Evolutionary conservation across 2,888 invertebrate species (phyloP), one percentile per base, ranked within the genome.

Genomic region (Theretra japonica): DNA sequence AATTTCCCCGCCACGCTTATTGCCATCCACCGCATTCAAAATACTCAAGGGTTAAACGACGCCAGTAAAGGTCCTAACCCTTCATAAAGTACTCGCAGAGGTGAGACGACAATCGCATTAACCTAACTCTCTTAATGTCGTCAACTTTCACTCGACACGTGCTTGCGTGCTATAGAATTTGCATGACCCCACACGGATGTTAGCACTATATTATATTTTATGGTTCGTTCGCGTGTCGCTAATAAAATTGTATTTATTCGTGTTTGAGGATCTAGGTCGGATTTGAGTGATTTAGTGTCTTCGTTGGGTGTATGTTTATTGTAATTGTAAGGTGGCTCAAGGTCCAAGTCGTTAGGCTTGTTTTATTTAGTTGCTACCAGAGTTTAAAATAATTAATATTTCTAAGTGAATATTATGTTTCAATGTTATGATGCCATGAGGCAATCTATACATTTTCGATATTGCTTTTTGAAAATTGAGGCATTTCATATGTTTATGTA

Each of bases 41-140:
- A 70, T 69, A 70, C 71, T 65, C 56, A 74, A 73, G 73, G 77
- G 75, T 80, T 76, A 77, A 77, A 77, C 71, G 75, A 71, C 73
- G 73, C 70, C 73, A 72, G 73, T 70, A 73, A 69, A 73, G 41
- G 75, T 70, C 72, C 73, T 73, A 68, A 75, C 70, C 25, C 23
- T 57, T 59, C 58, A 58, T 58, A 58, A 58, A 74, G 58, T 25
- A 25, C 23, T 25, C 25, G 58, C 58, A 25, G 25, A 23, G n/a
- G 57, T 57, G 57, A 57, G 41, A 41, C 53, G 17, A 53, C 25
- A 58, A 25, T 25, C 5, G 25, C 25, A 58, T 58, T 58, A 58
- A 58, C 58, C 58, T 2, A 21, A 11, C 25, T 25, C 58, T 53
- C 53, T 53, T 53, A 25, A 58, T 58, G 25, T 17, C 58, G 19